Evolutionary conservation across 1,140 invertebrate species (phyloP), one percentile per base, ranked within the genome.

Genomic region (Drosophila repletoides): DNA sequence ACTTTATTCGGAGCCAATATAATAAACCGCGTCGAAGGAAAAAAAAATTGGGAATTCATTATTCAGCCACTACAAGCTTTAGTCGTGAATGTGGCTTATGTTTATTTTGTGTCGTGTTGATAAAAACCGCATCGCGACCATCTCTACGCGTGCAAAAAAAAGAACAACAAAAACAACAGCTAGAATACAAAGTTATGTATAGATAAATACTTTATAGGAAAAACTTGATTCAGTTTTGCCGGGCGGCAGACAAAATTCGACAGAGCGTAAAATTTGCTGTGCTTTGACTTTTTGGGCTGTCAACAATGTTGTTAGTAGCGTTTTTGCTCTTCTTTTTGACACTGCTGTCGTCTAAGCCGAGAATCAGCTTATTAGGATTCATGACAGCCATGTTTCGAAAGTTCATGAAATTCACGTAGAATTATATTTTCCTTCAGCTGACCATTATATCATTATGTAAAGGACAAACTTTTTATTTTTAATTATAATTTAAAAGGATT

Each of bases 241-340:
- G 7, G 12, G 17, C 28, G 51, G 12, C 36, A 34, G 65, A 53
- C 59, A 14, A 46, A 55, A 68, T 49, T 31, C 21, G 49, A 55
- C 65, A 49, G 49, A 46, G 65, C 41, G 28, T 24, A 48, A 43
- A 21, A 68, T 48, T 61, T 33, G 60, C 51, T 58, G 52, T 38
- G 61, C 26, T 55, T 63, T 31, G 48, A 51, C 14, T 61, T 61
- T 40, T 19, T 6, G 10, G 26, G 24, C 36, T 43, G 28, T 51
- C 55, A 41, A 48, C 36, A 48, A 46, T 31, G 21, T 60, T 51
- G 14, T 51, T 28, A 12, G 19, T 22, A 22, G n/a, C 45, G 40
- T 48, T 52, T 14, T 31, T 33, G 24, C 38, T 29, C 19, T 48
- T 48, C 14, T 46, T 52, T 7, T 51, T 49, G 12, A 9, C 14